Evolutionary conservation across 2,797 vertebrate genomes (phyloP), one percentile per base, ranked within the genome.

Genomic region (Iguana delicatissima): DNA sequence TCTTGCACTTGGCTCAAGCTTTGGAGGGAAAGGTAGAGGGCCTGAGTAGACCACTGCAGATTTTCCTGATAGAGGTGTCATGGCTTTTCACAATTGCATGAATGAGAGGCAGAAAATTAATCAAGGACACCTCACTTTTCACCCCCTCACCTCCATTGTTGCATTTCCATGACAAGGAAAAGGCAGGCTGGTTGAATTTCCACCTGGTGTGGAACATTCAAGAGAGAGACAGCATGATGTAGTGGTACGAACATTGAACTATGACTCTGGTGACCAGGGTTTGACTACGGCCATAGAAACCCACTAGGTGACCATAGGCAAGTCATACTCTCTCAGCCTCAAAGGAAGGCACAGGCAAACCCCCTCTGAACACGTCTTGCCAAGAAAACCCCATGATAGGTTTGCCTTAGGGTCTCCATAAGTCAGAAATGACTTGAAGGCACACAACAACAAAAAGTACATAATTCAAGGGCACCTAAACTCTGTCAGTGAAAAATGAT

Each of bases 1-100:
- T 84, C 80, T 57, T 82, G 29, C 86, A 84, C 80, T 84, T 8
- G 46, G 74, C 79, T 84, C 35, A n/a, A 77, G 74, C 2, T 86
- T 42, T 14, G 57, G 35, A 46, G 76, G 38, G 38, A 35, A 6
- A 16, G 46, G 50, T 14, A 13, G 52, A 80, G 57, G 69, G 20
- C 5, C 22, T 59, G 52, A 72, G 32, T 18, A 46, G 4, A 13
- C 38, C 18, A 1, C 67, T 46, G 6, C 1, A 20, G 18, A 32
- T n/a, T 62, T 74, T 86, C 67, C 59, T 50, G 18, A 42, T 35
- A 73, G 35, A 6, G 9, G 20, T 20, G 79, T n/a, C 6, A 26
- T n/a, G 32, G 22, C 64, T 67, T 80, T 69, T 16, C 22, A 32
- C 57, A 55, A 16, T 22, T 86, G 77, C 89, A 81, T 86, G 69